Conservation (phyloP, 2,797 vertebrate genomes). For the Sebastolobus alascanus region DNA sequence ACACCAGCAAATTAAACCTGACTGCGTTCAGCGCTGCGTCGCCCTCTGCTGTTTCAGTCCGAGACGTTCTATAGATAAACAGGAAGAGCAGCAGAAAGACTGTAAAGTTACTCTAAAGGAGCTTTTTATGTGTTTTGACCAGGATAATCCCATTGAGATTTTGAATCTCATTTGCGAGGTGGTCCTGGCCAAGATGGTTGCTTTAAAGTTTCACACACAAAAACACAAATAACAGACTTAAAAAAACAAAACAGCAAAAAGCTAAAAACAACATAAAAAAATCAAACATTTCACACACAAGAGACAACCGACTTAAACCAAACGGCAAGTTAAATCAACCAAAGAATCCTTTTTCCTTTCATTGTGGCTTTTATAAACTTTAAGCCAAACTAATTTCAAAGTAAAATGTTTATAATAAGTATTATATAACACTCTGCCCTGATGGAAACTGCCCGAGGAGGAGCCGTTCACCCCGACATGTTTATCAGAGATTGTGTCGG, state of each 20-base stretch:
- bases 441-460: not conserved
- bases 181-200: no score
- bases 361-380: not conserved
- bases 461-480: not conserved
- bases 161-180: no score
- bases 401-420: not conserved
- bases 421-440: not conserved
- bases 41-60: slow-evolving; percentile 40
- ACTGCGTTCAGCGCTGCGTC: not conserved
- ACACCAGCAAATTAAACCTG: not conserved
- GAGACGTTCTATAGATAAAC: no score
- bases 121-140: not conserved
- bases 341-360: not conserved
- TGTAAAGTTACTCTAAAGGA: accelerated
- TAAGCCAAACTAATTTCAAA: not conserved
- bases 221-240: no score
- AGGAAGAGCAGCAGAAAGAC: not conserved
- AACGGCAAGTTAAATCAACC: no score
- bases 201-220: no score
- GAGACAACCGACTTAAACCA: no score
- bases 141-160: no score
- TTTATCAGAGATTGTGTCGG: not conserved
- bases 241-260: no score
- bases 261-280: no score
- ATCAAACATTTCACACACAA: no score